Conservation (phyloP, 2,113 vertebrate species). For the Dipodomys stephensi region DNA sequence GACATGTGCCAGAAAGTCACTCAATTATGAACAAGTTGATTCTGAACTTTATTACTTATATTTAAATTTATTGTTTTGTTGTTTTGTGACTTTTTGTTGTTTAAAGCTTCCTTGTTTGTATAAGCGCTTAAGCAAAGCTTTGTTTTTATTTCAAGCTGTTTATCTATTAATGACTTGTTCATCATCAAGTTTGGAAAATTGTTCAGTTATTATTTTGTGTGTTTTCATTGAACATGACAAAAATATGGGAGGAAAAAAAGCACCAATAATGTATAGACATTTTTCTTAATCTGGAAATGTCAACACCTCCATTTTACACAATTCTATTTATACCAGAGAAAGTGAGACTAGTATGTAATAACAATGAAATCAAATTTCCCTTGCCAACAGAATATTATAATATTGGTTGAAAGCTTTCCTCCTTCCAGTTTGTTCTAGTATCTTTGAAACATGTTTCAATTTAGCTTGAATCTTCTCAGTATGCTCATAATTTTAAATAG, state of each 20-base stretch:
- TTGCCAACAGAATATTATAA: neutral
- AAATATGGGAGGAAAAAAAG: neutral
- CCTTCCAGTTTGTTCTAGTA: neutral
- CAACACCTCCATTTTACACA: neutral
- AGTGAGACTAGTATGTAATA: neutral
- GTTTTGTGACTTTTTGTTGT: neutral
- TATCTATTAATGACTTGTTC: neutral
- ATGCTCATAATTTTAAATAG: neutral
- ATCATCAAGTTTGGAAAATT: neutral
- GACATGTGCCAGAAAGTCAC: neutral
- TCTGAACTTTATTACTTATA: neutral
- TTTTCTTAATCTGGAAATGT: neutral
- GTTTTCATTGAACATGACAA: neutral
- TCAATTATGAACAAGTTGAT: neutral
- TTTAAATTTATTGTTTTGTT: neutral
- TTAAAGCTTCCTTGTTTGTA: neutral
- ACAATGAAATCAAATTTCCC: neutral
- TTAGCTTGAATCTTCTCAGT: constrained; percentile 4
- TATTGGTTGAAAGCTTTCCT: neutral
- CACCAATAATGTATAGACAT: no score
- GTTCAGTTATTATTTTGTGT: neutral
- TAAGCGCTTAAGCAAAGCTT: neutral
- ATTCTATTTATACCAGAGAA: neutral
- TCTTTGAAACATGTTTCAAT: neutral
- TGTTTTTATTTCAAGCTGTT: neutral